phyloP scores from a whole-genome alignment of 2,888 invertebrate genomes.

The Pasiphila rectangulata region DNA sequence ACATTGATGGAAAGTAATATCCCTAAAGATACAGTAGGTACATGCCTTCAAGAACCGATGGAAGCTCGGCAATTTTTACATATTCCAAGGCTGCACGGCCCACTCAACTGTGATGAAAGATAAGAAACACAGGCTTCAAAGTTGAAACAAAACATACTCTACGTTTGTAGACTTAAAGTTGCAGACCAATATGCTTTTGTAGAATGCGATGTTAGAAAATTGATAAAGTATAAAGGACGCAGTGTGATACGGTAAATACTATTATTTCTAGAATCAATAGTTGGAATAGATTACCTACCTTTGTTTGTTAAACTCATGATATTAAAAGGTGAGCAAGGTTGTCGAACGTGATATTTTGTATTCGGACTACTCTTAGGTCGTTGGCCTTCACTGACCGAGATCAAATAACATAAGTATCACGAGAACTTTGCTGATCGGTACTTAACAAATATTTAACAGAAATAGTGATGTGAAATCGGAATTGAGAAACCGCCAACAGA shows the following conservation, averaged over 20 bases:
- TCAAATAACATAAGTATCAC: too few relatives aligned
- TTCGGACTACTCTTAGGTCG: too few relatives aligned
- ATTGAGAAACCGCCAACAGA: too few relatives aligned
- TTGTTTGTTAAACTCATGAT: too few relatives aligned
- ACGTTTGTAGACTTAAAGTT: constrained; percentile 12
- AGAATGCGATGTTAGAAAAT: not conserved
- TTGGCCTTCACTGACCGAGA: too few relatives aligned
- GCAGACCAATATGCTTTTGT: not conserved
- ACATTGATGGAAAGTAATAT: constrained; percentile 44
- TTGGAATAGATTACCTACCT: too few relatives aligned
- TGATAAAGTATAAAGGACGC: not conserved
- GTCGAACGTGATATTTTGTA: too few relatives aligned
- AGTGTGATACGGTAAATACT: not conserved
- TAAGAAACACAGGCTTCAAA: constrained; percentile 43
- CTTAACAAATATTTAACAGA: too few relatives aligned
- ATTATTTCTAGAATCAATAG: not conserved
- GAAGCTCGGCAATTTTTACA: constrained; percentile 44
- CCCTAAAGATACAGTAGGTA: constrained; percentile 38
- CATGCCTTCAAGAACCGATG: constrained; percentile 38
- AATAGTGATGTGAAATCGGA: too few relatives aligned
- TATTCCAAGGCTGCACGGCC: constrained; percentile 54
- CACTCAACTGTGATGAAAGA: constrained; percentile 68
- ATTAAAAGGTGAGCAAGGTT: too few relatives aligned
- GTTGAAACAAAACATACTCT: constrained; percentile 33
- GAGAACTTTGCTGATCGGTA: too few relatives aligned